Base-by-base conservation (phyloP, 2,797 vertebrate genomes). In the Alfaro cultratus region DNA sequence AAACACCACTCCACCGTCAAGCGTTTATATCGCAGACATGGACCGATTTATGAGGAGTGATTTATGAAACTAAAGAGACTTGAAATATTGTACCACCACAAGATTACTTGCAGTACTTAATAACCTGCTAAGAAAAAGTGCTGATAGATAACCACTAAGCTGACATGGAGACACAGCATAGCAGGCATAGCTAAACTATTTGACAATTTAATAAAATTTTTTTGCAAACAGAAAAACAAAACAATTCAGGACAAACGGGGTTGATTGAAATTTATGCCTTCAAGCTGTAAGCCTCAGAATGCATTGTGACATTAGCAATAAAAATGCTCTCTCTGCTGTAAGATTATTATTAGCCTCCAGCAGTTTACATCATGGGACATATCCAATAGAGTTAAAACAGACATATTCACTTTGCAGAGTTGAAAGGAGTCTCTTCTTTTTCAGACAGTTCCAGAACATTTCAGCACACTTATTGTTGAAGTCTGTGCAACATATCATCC, bases 361-460 rank as follows among this genome's bases (percentile, higher is more conserved):
- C 75, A 72, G 91, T 85, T 87, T 88, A 85, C 82, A 87, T 74
- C 83, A 76, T 80, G 80, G 80, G 72, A 80, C 15, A 64, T 55
- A 79, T 91, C 80, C 78, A 88, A 83, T 85, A 85, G 77, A 70
- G 83, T 76, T 84, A 81, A 82, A 89, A 87, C 72, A 88, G 79
- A 84, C 57, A 82, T 80, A 74, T 80, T 91, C 68, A 80, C 51
- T 88, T 76, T 80, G 67, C 75, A 76, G 55, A 62, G 82, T 53
- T 83, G 75, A 84, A 75, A 80, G 83, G 51, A 64, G 73, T 78
- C 75, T 60, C 74, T 85, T 41, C 77, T 82, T 82, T n/a, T 31
- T 23, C 49, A 39, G 41, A 90, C 83, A 74, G 10, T 12, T 71
- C 68, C 12, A 18, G 68, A 71, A 9, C 68, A 45, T 45, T 45